Evolutionary conservation across 2,888 invertebrate genomes (phyloP), one percentile per base, ranked within the genome.

Genomic region (Microplitis deprimator): DNA sequence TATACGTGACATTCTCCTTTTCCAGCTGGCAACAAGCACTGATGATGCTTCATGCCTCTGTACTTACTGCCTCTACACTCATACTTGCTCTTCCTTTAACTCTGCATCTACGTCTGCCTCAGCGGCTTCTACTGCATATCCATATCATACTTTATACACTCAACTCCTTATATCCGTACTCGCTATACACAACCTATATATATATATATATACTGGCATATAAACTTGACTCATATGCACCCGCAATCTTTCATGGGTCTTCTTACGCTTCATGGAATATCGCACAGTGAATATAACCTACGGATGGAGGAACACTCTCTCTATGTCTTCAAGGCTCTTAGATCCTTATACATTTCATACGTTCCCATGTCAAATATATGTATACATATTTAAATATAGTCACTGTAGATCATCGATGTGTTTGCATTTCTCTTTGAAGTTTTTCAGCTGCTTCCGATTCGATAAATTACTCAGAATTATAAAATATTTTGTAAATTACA

Each of bases 181-280:
- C 29, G 29, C 29, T 73, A 75, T 59, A 61, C 76, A 41, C 10
- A 64, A 29, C 29, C 29, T 77, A 79, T 75, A 69, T 64, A 79
- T 62, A 29, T 3, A 3, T 77, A 79, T 75, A 69, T 64, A 79
- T 62, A 64, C 72, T 75, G 79, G 71, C 78, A 70, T 65, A 80
- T 70, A 78, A 60, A 70, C 67, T 71, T 68, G 68, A 13, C 76
- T 59, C 61, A 72, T 75, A 69, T 73, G 65, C 76, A 61, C 75
- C 68, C 72, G 40, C 76, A 69, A 75, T 72, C 76, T 80, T 78
- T 73, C 77, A 76, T 76, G 77, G 79, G 82, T 81, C 82, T 84
- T 83, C 80, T 81, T 83, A 87, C 84, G 88, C 86, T 86, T 83
- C 82, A 80, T 81, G 81, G 82, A 84, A 85, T 85, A 85, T 86